A percentile compares a stretch with the other conserved stretches of the same genome.
Evolutionary conservation across 1,140 invertebrate species (phyloP).

Genomic region (Heliconius hewitsoni): DNA sequence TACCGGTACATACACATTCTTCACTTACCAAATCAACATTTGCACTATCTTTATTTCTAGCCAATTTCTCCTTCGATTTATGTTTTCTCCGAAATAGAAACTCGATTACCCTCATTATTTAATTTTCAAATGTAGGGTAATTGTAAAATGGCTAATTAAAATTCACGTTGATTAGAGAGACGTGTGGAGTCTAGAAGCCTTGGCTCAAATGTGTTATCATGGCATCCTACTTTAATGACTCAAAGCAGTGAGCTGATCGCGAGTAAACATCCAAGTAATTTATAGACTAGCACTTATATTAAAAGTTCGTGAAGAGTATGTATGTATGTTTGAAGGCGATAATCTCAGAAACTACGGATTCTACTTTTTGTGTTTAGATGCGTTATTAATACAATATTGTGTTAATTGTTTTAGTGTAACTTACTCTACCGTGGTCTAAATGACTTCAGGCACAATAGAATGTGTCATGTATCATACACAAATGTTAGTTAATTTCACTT

Average conservation of each 20-base stretch:
- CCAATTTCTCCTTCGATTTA: conserved; percentile 22
- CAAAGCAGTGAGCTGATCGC: conserved; percentile 29
- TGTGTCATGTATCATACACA: no score
- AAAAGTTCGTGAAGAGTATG: no score
- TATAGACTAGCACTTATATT: no score
- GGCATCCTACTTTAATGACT: conserved; percentile 35
- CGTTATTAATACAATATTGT: no score
- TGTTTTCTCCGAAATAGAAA: conserved; percentile 25
- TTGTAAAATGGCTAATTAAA: conserved; percentile 22
- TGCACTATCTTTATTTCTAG: neutral
- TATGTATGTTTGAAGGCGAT: no score
- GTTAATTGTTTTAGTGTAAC: no score
- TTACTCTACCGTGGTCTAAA: no score
- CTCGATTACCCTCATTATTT: conserved; percentile 13
- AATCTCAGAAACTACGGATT: no score
- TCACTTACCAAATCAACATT: conserved; percentile 17
- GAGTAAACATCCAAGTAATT: conserved; percentile 41
- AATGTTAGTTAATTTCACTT: no score
- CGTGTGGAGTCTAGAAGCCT: conserved; percentile 27
- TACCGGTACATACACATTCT: neutral
- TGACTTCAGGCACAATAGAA: no score
- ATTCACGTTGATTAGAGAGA: conserved; percentile 19
- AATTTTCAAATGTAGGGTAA: conserved; percentile 15
- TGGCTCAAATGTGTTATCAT: conserved; percentile 40
- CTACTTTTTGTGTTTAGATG: no score